Evolutionary conservation across 2,888 invertebrate species (phyloP).

Genomic region (Drosophila cognata): DNA sequence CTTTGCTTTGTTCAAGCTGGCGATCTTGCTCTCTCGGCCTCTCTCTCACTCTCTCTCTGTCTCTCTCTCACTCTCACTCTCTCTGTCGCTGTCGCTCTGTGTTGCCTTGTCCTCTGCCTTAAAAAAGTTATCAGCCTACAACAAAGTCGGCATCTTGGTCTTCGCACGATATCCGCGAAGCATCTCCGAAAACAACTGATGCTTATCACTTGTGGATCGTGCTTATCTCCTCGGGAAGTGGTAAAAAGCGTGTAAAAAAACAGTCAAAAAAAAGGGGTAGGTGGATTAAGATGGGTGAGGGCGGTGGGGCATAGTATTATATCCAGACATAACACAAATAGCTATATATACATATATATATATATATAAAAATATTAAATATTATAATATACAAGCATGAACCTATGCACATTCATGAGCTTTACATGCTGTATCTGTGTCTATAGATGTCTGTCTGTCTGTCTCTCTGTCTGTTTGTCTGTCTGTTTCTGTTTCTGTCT

Average conservation of each 20-base stretch:
- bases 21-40: constrained; percentile 1
- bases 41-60: not conserved
- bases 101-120: constrained; percentile 3
- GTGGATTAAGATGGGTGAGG: not conserved
- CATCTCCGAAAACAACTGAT: constrained; percentile 36
- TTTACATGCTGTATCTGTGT: constrained; percentile 1
- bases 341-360: constrained; percentile 41
- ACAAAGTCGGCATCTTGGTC: constrained; percentile 16
- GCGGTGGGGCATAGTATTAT: constrained; percentile 30
- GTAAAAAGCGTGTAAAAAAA: constrained; percentile 26
- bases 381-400: constrained; percentile 5
- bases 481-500: constrained; percentile 10
- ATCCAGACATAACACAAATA: constrained; percentile 59
- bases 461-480: too few species aligned
- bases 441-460: constrained; percentile 19
- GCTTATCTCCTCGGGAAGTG: constrained; percentile 53
- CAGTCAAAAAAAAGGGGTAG: constrained; percentile 2
- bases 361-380: constrained; percentile 13
- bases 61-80: not conserved
- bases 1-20: constrained; percentile 35
- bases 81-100: not conserved
- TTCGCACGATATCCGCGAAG: constrained; percentile 4
- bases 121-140: constrained; percentile 7
- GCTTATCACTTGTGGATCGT: constrained; percentile 46
- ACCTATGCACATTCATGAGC: constrained; percentile 5